A percentile compares a stretch with the other conserved stretches of the same genome.
phyloP scores from a whole-genome alignment of 2,888 invertebrate species.

The Brassicogethes aeneus region DNA sequence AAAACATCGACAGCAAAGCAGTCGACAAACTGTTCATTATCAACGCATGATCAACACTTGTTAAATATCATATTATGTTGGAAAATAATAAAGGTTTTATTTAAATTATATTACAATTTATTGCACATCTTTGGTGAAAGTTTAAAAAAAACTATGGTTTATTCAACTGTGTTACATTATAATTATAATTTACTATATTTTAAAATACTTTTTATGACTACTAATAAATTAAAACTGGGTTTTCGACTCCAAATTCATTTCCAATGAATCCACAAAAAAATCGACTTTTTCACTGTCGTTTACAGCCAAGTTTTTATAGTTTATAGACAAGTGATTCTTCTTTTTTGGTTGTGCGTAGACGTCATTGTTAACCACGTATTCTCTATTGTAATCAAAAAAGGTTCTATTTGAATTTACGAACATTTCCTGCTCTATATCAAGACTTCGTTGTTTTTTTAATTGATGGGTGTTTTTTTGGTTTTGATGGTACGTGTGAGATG shows the following conservation, averaged over 20 bases:
- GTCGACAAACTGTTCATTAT: too few species aligned
- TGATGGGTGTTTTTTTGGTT: constrained; percentile 4
- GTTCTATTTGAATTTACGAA: neutral
- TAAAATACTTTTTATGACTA: too few species aligned
- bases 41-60: too few species aligned
- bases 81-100: too few species aligned
- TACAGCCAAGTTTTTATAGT: neutral
- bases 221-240: constrained; percentile 18
- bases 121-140: too few species aligned
- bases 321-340: constrained; percentile 1
- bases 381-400: neutral
- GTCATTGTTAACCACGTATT: constrained; percentile 15
- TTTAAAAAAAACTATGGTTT: too few species aligned
- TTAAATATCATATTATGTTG: too few species aligned
- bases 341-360: constrained; percentile 16
- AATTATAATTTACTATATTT: too few species aligned
- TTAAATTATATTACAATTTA: too few species aligned
- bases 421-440: neutral
- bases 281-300: constrained; percentile 16
- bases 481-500: constrained; percentile 4
- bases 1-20: too few species aligned
- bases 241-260: constrained; percentile 18
- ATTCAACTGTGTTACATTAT: too few species aligned
- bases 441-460: constrained; percentile 1
- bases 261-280: constrained; percentile 30